Evolutionary conservation across 2,888 invertebrate species (phyloP), one percentile per base, ranked within the genome.

Genomic region (Gastracanthus pulcherrimus): DNA sequence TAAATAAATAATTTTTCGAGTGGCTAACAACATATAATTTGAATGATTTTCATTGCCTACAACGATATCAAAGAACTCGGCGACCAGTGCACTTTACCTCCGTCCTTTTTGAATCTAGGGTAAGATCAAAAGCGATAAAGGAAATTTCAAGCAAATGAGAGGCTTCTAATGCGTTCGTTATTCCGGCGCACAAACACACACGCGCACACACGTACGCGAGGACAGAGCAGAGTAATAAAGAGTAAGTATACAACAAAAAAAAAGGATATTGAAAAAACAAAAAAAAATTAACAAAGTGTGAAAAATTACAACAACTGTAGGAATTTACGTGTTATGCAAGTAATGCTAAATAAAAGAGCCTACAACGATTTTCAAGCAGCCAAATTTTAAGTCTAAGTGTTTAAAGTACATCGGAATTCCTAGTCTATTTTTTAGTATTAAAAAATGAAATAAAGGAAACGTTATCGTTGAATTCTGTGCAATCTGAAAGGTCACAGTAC

Each of bases 181-280:
- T 84, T 82, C 78, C 81, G 76, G 29, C 77, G 75, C 81, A 77
- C 82, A 83, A 81, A 82, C 84, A 78, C 83, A 80, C 81, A 84
- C 82, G 84, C 85, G 84, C 84, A 85, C 86, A 86, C 84, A 86
- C 83, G 85, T 85, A 85, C 83, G 82, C 83, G 82, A 75, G 45
- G 26, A 80, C 31, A 80, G 75, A 34, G 38, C 80, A 64, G 29
- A 58, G n/a, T 31, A 70, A 23, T 64, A 23, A 23, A 67, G 29
- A 58, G 16, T 45, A 36, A 45, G 72, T 41, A 55, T 55, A 60
- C 45, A 72, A 77, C 26, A 72, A 41, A 62, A 19, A 76, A 62
- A n/a, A 36, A 45, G n/a, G n/a, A n/a, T 45, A 45, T 1, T 45
- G 45, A n/a, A n/a, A n/a, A n/a, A n/a, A n/a, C n/a, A n/a, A n/a